These are phyloP conservation scores for Euwallacea fornicatus DNA, from an alignment of 1,140 invertebrate species.

Conservation along the genomic window DNA sequence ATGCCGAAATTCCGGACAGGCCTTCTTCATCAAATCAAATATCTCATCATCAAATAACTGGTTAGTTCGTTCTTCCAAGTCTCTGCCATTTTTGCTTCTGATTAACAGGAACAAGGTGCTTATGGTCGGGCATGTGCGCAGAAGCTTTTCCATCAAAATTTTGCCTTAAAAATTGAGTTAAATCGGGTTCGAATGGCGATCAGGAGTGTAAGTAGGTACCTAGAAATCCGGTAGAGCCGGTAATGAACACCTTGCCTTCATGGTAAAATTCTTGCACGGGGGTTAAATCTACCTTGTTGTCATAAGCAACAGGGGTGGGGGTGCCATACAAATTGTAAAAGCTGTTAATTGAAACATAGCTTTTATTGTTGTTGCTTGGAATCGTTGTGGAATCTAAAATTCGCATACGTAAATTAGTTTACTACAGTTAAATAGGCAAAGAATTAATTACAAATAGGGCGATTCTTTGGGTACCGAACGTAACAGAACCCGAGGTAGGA, in stretches of 20 bases:
- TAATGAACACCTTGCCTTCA: slow-evolving; percentile 49
- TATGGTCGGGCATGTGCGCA: slow-evolving; percentile 74
- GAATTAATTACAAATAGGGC: no score
- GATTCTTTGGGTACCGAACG: no score
- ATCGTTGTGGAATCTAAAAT: no score
- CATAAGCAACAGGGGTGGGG: no score
- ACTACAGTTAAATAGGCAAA: no score
- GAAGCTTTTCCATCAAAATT: slow-evolving; percentile 78
- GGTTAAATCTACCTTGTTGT: slow-evolving; percentile 20
- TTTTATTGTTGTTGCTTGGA: neutral
- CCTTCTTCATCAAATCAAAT: slow-evolving; percentile 43
- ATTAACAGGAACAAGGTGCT: slow-evolving; percentile 76
- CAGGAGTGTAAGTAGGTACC: no score
- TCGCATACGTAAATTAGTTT: no score
- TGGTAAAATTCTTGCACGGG: slow-evolving; percentile 59
- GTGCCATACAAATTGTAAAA: neutral
- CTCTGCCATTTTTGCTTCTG: slow-evolving; percentile 75
- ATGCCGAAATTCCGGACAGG: slow-evolving; percentile 64
- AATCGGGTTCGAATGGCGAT: neutral
- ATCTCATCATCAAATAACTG: slow-evolving; percentile 64
- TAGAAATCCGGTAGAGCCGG: neutral
- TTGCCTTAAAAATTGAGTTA: slow-evolving; percentile 58
- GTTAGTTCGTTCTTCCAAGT: slow-evolving; percentile 63
- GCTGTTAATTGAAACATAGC: neutral
- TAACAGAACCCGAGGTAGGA: no score